A percentile compares a stretch with the other conserved stretches of the same genome.
Evolutionary conservation across 2,797 vertebrate genomes (phyloP).

Genomic region (Leptatherina wallacei): DNA sequence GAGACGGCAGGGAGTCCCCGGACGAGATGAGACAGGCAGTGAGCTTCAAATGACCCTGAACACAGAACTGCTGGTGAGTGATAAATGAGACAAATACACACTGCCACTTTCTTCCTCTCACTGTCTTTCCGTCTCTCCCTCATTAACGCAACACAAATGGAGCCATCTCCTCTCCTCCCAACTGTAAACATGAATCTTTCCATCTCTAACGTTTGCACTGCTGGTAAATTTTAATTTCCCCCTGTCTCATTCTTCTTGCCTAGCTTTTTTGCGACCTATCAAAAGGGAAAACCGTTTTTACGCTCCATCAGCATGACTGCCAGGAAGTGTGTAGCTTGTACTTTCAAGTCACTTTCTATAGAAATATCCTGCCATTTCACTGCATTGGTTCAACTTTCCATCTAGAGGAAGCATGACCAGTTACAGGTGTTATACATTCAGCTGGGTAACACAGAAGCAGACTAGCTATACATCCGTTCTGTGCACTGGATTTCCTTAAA

Average conservation of each 20-base stretch:
- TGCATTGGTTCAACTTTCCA: conserved; percentile 25
- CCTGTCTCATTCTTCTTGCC: conserved; percentile 22
- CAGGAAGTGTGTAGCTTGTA: conserved; percentile 38
- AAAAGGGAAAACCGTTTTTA: conserved; percentile 26
- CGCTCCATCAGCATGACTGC: conserved; percentile 15
- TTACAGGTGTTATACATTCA: conserved; percentile 26
- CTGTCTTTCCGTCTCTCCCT: conserved; percentile 53
- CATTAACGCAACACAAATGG: conserved; percentile 68
- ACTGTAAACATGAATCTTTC: conserved; percentile 42
- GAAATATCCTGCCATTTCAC: conserved; percentile 36
- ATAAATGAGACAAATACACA: conserved; percentile 76
- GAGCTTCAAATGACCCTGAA: conserved; percentile 74
- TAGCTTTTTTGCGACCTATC: conserved; percentile 11
- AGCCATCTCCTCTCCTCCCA: conserved; percentile 54
- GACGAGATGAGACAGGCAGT: conserved; percentile 65
- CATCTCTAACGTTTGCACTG: conserved; percentile 19
- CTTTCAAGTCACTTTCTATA: conserved; percentile 30
- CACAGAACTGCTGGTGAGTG: conserved; percentile 72
- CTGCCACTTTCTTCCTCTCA: conserved; percentile 43
- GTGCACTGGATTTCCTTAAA: conserved; percentile 5
- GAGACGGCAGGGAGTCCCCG: conserved; percentile 56
- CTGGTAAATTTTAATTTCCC: conserved; percentile 44
- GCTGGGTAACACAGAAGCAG: conserved; percentile 20
- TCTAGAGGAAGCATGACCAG: conserved; percentile 24
- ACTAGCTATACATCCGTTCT: conserved; percentile 3